Evolutionary conservation across 2,888 invertebrate species (phyloP), one percentile per base, ranked within the genome.

Genomic region (Alviniconcha strummeri): DNA sequence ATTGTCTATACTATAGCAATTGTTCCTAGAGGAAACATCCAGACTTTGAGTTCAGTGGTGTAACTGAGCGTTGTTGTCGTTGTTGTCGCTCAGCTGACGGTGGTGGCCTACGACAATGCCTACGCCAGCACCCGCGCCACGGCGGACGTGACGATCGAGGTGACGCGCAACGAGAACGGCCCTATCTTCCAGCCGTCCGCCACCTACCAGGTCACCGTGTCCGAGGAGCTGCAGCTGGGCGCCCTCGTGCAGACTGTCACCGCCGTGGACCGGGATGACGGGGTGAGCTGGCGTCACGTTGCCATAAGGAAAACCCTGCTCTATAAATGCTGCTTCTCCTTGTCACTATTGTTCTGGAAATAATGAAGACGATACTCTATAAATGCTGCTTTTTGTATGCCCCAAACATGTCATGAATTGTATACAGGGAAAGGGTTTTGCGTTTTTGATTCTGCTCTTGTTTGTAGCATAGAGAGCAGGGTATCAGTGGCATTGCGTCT

Each of bases 81-180:
- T 36, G 36, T 36, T 36, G 36, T 36, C 36, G 36, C 3, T 9
- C 86, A 90, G 90, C 84, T 90, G 76, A 81, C 86, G 57, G 86
- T 92, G 2, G 85, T 89, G 69, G 90, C 90, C 8, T 91, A 90
- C 86, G 91, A 92, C 86, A 88, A 87, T 56, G 89, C 89, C 7
- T 90, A 90, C 79, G 91, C 91, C n/a, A 83, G 60, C 55, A 88
- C 90, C 78, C 86, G 85, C 57, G 90, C 89, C 69, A 89, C 89
- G 8, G 85, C 90, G 9, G 86, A 89, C 56, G 90, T 92, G 11
- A 84, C 87, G 8, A 90, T 93, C 60, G 83, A 84, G 15, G 90
- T 93, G n/a, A 77, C 83, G 0, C 86, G 92, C 13, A 92, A 93
- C 84, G 88, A 88, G 78, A 86, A 88, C 80, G 89, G 89, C 13